Evolutionary conservation across 2,888 invertebrate species (phyloP).

Genomic region (Drosophila cognata): DNA sequence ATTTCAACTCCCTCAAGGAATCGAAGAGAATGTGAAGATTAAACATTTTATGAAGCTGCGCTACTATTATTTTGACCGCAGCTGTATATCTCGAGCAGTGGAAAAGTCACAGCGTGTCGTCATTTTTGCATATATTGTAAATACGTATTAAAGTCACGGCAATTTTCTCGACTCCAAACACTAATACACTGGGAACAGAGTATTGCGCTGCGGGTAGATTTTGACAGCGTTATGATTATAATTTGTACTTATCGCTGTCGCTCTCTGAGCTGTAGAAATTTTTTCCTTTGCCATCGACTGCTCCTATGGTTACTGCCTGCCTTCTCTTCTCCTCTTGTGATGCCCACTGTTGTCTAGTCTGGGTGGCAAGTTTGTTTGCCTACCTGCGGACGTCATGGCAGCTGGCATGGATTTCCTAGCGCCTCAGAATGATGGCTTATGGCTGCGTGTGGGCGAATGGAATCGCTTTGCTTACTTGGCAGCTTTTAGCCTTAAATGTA

Average conservation of each 20-base stretch:
- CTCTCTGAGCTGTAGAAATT: not conserved
- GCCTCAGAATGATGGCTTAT: conserved; percentile 12
- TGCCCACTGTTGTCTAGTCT: conserved; percentile 1
- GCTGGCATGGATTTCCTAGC: conserved; percentile 38
- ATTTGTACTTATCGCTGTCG: not conserved
- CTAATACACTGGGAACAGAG: not conserved
- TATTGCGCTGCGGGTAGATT: not conserved
- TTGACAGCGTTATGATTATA: not conserved
- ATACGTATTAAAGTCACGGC: not conserved
- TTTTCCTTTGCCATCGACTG: not conserved
- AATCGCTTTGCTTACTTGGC: conserved; percentile 31
- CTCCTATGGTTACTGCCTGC: not conserved
- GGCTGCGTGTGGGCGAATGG: conserved; percentile 20
- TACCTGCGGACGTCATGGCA: conserved; percentile 53
- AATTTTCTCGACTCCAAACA: not conserved
- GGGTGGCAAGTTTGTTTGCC: conserved; percentile 38
- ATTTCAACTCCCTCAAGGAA: too few relatives aligned
- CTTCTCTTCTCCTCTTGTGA: not conserved
- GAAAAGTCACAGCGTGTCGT: not conserved
- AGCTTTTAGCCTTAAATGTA: conserved; percentile 51
- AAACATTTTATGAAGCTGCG: not conserved
- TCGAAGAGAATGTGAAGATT: not conserved
- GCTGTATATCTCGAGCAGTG: not conserved
- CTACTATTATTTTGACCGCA: not conserved
- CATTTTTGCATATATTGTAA: not conserved